Evolutionary conservation across 2,113 vertebrate genomes (phyloP).

Genomic region (Anhinga anhinga): DNA sequence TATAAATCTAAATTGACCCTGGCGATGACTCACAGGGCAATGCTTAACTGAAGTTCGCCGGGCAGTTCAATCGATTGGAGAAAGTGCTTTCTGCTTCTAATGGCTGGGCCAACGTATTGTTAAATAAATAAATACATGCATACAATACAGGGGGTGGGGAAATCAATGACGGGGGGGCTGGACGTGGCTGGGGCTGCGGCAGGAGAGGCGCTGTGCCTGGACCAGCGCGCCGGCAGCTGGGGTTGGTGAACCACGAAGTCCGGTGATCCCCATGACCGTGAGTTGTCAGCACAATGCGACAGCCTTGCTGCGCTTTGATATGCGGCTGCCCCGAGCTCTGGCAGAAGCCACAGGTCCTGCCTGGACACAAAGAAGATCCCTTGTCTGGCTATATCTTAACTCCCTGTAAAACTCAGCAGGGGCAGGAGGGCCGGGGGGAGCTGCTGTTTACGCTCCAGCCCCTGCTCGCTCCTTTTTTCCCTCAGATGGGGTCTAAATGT

Average conservation of each 20-base stretch:
- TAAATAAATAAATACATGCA: not conserved
- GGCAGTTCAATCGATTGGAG: not conserved
- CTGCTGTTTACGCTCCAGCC: not conserved
- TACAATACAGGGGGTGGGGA: not conserved
- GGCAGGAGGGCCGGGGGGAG: not conserved
- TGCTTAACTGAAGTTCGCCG: not conserved
- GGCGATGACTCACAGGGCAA: constrained; percentile 32
- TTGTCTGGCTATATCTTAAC: not conserved
- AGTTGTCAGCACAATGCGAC: constrained; percentile 61
- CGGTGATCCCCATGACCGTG: constrained; percentile 74
- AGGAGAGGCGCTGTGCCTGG: not conserved
- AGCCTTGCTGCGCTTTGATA: not conserved
- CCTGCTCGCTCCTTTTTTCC: not conserved
- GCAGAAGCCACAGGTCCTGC: not conserved
- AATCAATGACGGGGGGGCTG: not conserved
- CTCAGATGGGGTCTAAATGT: not conserved
- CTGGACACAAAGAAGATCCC: not conserved
- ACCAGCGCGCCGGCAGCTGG: constrained; percentile 43
- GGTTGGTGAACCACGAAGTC: constrained; percentile 72
- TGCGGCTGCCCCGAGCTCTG: not conserved
- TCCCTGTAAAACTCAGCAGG: not conserved
- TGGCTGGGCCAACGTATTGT: not conserved
- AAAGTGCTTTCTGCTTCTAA: constrained; percentile 43
- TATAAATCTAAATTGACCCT: constrained; percentile 19
- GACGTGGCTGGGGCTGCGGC: not conserved